Evolutionary conservation across 2,797 vertebrate species (phyloP).

Genomic region (Hippopotamyrus pictus): DNA sequence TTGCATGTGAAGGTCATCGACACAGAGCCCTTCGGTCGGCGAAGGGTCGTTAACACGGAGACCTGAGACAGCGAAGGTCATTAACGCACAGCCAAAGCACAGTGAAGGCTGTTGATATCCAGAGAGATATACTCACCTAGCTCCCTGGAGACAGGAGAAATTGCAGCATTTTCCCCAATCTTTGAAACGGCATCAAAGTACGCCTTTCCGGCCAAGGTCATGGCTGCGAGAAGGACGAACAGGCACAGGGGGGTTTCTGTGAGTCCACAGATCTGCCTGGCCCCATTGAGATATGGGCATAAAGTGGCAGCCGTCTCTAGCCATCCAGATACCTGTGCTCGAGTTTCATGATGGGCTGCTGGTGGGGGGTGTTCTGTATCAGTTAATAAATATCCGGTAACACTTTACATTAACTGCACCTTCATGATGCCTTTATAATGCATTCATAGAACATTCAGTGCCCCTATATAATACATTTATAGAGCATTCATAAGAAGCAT

Average conservation of each 20-base stretch:
- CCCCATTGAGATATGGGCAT: background rate
- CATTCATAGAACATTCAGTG: background rate
- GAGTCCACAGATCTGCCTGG: background rate
- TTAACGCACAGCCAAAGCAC: background rate
- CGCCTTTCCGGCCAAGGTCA: slow-evolving; percentile 81
- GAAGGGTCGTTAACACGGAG: background rate
- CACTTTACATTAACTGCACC: background rate
- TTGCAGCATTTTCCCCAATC: slow-evolving; percentile 80
- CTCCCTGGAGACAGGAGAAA: slow-evolving; percentile 87
- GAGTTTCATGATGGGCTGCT: background rate
- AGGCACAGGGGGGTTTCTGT: background rate
- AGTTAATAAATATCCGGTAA: background rate
- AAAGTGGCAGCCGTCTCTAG: background rate
- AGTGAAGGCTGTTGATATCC: background rate
- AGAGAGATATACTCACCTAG: slow-evolving; percentile 70
- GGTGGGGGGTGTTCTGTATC: background rate
- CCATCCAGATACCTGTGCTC: background rate
- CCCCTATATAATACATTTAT: background rate
- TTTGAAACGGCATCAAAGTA: slow-evolving; percentile 91
- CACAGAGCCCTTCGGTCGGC: background rate
- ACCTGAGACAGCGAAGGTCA: background rate
- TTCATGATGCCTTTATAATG: background rate
- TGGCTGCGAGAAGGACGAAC: slow-evolving; percentile 59
- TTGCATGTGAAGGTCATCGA: background rate
- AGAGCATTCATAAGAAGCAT: background rate